Base-by-base conservation (phyloP, 2,888 invertebrate species). In the Pediacus dermestoides region DNA sequence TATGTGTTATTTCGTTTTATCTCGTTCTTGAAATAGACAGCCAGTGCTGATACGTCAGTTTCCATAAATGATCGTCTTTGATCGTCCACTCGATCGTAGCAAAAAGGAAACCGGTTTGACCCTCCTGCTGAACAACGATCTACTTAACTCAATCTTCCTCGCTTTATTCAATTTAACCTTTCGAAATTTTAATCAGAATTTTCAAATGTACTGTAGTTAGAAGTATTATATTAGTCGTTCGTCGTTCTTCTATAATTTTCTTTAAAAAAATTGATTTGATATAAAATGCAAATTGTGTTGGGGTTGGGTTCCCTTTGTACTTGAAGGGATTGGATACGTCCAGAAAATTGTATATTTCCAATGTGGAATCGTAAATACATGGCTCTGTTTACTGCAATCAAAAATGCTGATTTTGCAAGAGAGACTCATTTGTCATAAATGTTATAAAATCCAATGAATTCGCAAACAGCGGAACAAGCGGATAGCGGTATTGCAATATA, bases 41-140 rank as follows among this genome's bases (percentile, higher is more conserved):
- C 35, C 49, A 50, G 38, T 50, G 54, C 53, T 55, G 50, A 52
- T 48, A 47, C 50, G 54, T 58, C 58, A 52, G 51, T 50, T 53
- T 55, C 52, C 48, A 50, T 55, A 52, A 54, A 46, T 50, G 52
- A 57, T 58, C 47, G 50, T 39, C 49, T 54, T 53, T 54, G 55
- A 56, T 52, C 52, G 50, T 7, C 10, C n/a, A 16, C 25, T 21
- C 14, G 25, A 38, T 32, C 21, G 22, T 35, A n/a, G 6, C 10
- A n/a, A n/a, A n/a, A n/a, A n/a, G n/a, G n/a, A n/a, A n/a, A n/a
- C n/a, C n/a, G n/a, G n/a, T n/a, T n/a, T n/a, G n/a, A n/a, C n/a
- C n/a, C n/a, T n/a, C n/a, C n/a, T n/a, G n/a, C n/a, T n/a, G n/a
- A n/a, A n/a, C n/a, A n/a, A n/a, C n/a, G n/a, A n/a, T n/a, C n/a